Percentiles rank a stretch among this genome's conserved stretches.
These are phyloP conservation scores for Oreochromis mossambicus DNA, from an alignment of 2,797 vertebrate genomes.

Conservation along the genomic window DNA sequence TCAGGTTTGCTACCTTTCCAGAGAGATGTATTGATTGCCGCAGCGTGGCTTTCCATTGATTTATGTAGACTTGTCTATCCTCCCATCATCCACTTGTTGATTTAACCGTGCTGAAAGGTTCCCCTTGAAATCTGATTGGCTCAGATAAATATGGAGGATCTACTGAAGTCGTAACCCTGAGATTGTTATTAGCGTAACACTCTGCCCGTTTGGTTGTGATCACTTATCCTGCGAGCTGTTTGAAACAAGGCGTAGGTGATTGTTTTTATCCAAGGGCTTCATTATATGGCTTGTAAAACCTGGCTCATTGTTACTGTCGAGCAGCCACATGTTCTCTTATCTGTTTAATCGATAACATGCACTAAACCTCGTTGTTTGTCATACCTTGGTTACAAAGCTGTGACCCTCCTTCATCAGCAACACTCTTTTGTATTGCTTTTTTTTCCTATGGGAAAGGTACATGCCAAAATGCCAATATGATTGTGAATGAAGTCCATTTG, in stretches of 20 bases:
- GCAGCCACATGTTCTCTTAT: slow-evolving; percentile 13
- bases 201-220: slow-evolving; percentile 20
- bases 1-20: slow-evolving; percentile 72
- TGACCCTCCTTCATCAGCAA: slow-evolving; percentile 39
- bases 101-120: slow-evolving; percentile 36
- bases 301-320: slow-evolving; percentile 29
- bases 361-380: slow-evolving; percentile 48
- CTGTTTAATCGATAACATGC: slow-evolving; percentile 50
- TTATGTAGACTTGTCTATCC: slow-evolving; percentile 40
- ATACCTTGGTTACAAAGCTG: slow-evolving; percentile 30
- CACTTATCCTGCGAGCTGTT: slow-evolving; percentile 28
- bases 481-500: slow-evolving; percentile 69
- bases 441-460: slow-evolving; percentile 64
- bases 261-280: slow-evolving; percentile 73
- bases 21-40: slow-evolving; percentile 62
- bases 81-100: slow-evolving; percentile 56
- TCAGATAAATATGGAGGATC: neutral
- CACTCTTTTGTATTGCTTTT: slow-evolving; percentile 57
- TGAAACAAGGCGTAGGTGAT: slow-evolving; percentile 52
- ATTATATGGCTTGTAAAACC: slow-evolving; percentile 51
- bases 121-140: slow-evolving; percentile 60
- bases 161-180: neutral
- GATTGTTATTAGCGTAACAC: slow-evolving; percentile 17
- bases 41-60: slow-evolving; percentile 52
- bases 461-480: slow-evolving; percentile 66